Evolutionary conservation across 2,888 invertebrate species (phyloP), one percentile per base, ranked within the genome.

Genomic region (Eupithecia dodoneata): DNA sequence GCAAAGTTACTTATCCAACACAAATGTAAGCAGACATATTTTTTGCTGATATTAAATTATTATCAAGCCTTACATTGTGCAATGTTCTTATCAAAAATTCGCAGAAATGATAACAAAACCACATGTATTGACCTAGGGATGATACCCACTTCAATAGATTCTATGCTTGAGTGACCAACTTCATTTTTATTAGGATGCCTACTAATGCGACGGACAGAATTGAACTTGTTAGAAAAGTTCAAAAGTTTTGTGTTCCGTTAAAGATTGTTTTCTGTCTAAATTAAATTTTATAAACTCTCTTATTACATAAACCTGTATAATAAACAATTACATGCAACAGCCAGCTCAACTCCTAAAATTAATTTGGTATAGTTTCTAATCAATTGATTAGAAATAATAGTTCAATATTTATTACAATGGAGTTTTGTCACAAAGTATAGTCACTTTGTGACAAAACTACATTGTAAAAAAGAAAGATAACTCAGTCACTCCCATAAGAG

Each of bases 1-100:
- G 12, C 2, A 4, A 30, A 63, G 30, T 63, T 30, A 18, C 10
- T 59, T 10, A 59, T 59, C 18, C 63, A 30, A 30, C 63, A 18
- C 4, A 63, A 18, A 4, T 12, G 30, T 30, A 18, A 2, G 30
- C 30, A 30, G 18, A 59, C 10, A 59, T 59, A 52, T 18, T 9
- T 30, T 63, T 30, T 12, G 4, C 63, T 63, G 63, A 63, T 63
- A 63, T 63, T 30, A 30, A 10, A 63, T 18, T 47, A 52, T 52
- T 18, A 63, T 63, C 63, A 59, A 9, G 18, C 15, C 9, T 63
- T 63, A 30, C 30, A 63, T 30, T 63, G 63, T 30, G 30, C 63
- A 30, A 52, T 55, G 30, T 47, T 42, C 69, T 77, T 75, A 77
- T 77, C 77, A 66, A 73, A 70, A 52, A 74, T 76, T 79, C 75